Base-by-base conservation (phyloP, 2,113 vertebrate species). In the Pygoscelis adeliae region DNA sequence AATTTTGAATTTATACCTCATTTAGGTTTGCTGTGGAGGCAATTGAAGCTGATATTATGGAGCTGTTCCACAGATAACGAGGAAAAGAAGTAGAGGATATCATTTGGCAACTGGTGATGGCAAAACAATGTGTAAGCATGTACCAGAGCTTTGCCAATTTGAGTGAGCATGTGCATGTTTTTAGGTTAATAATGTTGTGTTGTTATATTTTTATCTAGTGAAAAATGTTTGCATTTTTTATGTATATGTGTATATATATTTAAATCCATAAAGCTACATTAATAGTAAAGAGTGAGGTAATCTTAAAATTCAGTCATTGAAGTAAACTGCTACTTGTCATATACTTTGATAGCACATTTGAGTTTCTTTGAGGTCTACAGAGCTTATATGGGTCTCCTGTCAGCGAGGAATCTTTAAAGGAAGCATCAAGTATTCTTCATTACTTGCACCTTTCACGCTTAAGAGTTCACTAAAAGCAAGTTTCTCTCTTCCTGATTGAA, bases 201-300 rank as follows among this genome's bases (percentile, higher is more conserved):
- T 56, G 34, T 27, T 63, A 6, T 3, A 17, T 66, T 87, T 93
- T 72, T 88, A 20, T 63, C 44, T 69, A 21, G 13, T 36, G 23
- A 80, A 58, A 91, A 50, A 40, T 34, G 4, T 29, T 47, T 79
- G 16, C 17, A 27, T 58, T 72, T 26, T n/a, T 17, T n/a, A 3
- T 36, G 5, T 58, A 1, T 52, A 3, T 65, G 2, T 15, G 2
- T 15, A 3, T 26, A 4, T 46, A 18, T 70, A 16, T 38, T 8
- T 66, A 58, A 72, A 46, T 69, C 4, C 11, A 52, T 63, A 72
- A 30, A 53, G 34, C 26, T 77, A 15, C 38, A 12, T 50, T 59
- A 69, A 13, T 22, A 34, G 23, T 62, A 58, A 49, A 25, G 21
- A 34, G n/a, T 59, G n/a, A 74, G 21, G 7, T 46, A 50, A 46